Evolutionary conservation across 2,113 vertebrate species (phyloP).

Genomic region (Choloepus hoffmanni): DNA sequence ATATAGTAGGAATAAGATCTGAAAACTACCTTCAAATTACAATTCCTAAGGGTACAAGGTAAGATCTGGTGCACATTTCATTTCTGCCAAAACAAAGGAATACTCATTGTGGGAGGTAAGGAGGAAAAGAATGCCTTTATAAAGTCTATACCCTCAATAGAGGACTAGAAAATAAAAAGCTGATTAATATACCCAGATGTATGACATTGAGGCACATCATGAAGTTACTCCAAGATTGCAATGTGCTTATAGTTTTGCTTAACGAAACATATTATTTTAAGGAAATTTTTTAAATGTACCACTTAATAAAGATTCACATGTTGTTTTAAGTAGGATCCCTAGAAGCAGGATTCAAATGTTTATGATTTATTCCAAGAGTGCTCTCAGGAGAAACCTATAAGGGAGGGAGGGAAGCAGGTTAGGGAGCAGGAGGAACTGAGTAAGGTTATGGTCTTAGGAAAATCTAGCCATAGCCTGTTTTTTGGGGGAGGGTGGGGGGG

Average conservation of each 20-base stretch:
- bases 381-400: slow-evolving; percentile 26
- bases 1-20: slow-evolving; percentile 52
- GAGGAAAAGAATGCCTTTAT: slow-evolving; percentile 52
- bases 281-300: not conserved
- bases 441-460: slow-evolving; percentile 14
- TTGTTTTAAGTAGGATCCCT: slow-evolving; percentile 33
- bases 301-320: slow-evolving; percentile 34
- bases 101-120: slow-evolving; percentile 40
- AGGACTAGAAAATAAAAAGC: slow-evolving; percentile 59
- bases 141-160: slow-evolving; percentile 20
- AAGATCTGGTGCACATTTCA: slow-evolving; percentile 18
- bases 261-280: slow-evolving; percentile 39
- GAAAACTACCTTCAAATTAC: slow-evolving; percentile 50
- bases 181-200: not conserved
- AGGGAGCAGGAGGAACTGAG: slow-evolving; percentile 7
- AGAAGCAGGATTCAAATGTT: not conserved
- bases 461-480: not conserved
- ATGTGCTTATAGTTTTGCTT: not conserved
- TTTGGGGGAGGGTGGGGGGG: not conserved
- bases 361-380: slow-evolving; percentile 9
- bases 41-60: slow-evolving; percentile 35
- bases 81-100: slow-evolving; percentile 62
- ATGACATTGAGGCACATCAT: not conserved
- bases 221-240: slow-evolving; percentile 41
- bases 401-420: not conserved